Evolutionary conservation across 1,140 invertebrate species (phyloP), one percentile per base, ranked within the genome.

Genomic region (Ruditapes philippinarum): DNA sequence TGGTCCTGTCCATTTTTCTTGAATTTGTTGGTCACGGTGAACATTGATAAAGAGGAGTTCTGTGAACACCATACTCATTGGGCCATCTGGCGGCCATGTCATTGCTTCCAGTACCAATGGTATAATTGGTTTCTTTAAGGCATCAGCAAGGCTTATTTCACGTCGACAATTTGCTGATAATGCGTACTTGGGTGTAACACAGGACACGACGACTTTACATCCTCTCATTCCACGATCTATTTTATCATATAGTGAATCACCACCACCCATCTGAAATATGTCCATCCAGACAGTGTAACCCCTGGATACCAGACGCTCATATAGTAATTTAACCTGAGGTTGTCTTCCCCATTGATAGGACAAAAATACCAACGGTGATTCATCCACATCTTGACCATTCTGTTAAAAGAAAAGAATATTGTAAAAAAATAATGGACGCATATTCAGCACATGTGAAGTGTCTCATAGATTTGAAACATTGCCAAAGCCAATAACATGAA

Each of bases 281-380:
- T 95, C 95, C 93, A 95, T 90, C 95, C 95, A 95, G 82, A 94
- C 94, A 17, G 86, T 86, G 60, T 89, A 94, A 19, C 94, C 95
- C 22, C 92, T 74, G 11, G 89, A 76, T 22, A 87, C 91, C 51
- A 95, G 89, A 22, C 90, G 70, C 40, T 92, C 70, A 70, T 95
- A 94, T 74, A 95, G 65, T 9, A 81, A 82, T 62, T 89, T 91
- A 33, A 95, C 91, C 87, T 95, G 90, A n/a, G 92, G 86, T 90
- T 95, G 95, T 85, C 91, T 92, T 12, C 92, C 94, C 95, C 95
- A 95, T 81, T 95, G 95, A 86, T 95, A 95, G 7, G 95, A 95
- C 40, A 95, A 91, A 81, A 95, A 95, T 2, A 95, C 84, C 25
- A 92, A 89, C 28, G 94, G 93, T 9, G 91, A 91, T 25, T 40